These are phyloP conservation scores for Drosophila quinaria DNA, from an alignment of 2,888 invertebrate genomes.

Conservation along the genomic window DNA sequence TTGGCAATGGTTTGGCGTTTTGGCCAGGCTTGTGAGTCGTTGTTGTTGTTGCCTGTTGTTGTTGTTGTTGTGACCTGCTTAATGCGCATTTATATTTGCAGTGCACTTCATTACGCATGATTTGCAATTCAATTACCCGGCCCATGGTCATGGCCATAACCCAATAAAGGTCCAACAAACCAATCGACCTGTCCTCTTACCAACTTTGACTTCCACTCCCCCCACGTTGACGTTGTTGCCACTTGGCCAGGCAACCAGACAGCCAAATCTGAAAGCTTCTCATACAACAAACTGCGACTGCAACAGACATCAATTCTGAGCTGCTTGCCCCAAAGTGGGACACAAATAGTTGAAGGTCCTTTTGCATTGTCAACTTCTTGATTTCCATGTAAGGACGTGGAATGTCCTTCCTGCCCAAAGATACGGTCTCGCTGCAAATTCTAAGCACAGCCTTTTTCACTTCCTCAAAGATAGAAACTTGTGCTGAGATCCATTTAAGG, in stretches of 20 bases:
- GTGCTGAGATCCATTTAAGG: not conserved
- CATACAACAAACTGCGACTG: conserved; percentile 19
- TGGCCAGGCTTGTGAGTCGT: conserved; percentile 11
- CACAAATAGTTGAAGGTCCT: not conserved
- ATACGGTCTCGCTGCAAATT: not conserved
- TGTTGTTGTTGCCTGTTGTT: conserved; percentile 15
- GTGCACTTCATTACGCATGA: conserved; percentile 74
- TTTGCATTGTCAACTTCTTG: not conserved
- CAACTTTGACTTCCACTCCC: not conserved
- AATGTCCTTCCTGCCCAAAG: not conserved
- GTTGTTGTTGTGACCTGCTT: conserved; percentile 36
- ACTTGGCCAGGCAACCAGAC: conserved; percentile 26
- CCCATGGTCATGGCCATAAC: conserved; percentile 31
- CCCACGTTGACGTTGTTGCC: not conserved
- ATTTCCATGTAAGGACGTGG: not conserved
- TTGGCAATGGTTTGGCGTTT: conserved; percentile 28
- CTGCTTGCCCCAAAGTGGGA: conserved; percentile 3
- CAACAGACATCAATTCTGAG: conserved; percentile 15
- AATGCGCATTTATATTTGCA: conserved; percentile 63
- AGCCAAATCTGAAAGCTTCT: conserved; percentile 25
- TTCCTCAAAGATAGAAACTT: not conserved
- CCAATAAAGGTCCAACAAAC: conserved; percentile 4
- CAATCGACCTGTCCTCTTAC: conserved; percentile 5
- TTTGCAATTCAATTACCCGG: conserved; percentile 77
- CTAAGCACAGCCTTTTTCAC: not conserved